phyloP scores from a whole-genome alignment of 2,797 vertebrate genomes.

The Capromys pilorides region DNA sequence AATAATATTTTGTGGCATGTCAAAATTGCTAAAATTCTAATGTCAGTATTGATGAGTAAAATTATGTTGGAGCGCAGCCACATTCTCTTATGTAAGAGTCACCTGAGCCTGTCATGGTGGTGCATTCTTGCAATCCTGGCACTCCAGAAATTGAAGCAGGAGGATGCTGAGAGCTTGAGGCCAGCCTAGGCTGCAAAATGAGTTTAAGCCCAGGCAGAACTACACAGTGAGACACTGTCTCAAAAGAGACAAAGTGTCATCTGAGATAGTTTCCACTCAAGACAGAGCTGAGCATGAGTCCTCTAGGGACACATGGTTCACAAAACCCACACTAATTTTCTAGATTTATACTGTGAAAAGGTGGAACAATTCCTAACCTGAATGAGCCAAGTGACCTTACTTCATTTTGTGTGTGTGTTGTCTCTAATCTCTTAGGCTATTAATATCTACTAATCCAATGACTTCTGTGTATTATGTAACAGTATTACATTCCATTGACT shows the following conservation, averaged over 20 bases:
- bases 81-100: not conserved
- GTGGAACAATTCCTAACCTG: not conserved
- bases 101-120: too few relatives aligned
- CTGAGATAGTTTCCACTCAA: not conserved
- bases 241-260: too few relatives aligned
- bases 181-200: too few relatives aligned
- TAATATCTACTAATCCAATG: not conserved
- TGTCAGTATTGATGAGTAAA: not conserved
- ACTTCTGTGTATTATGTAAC: not conserved
- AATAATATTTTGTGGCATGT: not conserved
- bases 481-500: not conserved
- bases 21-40: not conserved
- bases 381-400: not conserved
- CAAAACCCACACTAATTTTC: not conserved
- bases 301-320: not conserved
- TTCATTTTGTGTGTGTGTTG: not conserved
- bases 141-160: too few relatives aligned
- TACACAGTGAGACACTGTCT: too few relatives aligned
- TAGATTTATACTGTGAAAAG: not conserved
- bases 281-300: too few relatives aligned
- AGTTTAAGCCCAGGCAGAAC: too few relatives aligned
- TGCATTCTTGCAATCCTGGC: too few relatives aligned
- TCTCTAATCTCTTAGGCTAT: not conserved
- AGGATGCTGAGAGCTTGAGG: too few relatives aligned
- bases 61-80: not conserved